Evolutionary conservation across 2,113 vertebrate genomes (phyloP).

Genomic region (Anarrhichthys ocellatus): DNA sequence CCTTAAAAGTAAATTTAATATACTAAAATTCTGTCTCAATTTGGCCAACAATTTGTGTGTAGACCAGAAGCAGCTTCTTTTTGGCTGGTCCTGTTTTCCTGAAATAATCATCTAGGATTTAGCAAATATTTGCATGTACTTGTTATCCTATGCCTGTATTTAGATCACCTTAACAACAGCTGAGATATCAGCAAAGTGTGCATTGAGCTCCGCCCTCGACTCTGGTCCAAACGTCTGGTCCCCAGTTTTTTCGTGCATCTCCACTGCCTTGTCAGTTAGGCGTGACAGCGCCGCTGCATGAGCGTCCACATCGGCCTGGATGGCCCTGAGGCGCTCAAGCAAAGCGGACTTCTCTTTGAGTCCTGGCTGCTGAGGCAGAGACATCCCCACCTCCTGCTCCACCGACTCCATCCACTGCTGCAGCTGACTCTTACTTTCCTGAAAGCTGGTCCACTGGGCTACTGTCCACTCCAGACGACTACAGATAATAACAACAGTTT

Average conservation of each 20-base stretch:
- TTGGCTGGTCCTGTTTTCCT: not conserved
- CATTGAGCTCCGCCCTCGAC: constrained; percentile 87
- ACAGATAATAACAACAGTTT: not conserved
- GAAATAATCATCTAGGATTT: not conserved
- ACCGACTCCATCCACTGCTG: constrained; percentile 94
- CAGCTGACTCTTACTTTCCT: constrained; percentile 89
- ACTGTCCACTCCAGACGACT: constrained; percentile 93
- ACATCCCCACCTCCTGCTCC: constrained; percentile 88
- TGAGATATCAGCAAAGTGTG: constrained; percentile 90
- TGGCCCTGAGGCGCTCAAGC: constrained; percentile 89
- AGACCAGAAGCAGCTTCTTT: not conserved
- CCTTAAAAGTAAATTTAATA: not conserved
- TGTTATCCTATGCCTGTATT: not conserved
- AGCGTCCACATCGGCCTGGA: constrained; percentile 90
- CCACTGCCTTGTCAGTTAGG: constrained; percentile 85
- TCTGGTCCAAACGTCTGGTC: constrained; percentile 87
- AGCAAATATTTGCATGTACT: not conserved
- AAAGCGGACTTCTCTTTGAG: constrained; percentile 92
- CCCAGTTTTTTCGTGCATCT: constrained; percentile 90
- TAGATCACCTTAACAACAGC: constrained; percentile 90
- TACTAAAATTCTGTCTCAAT: not conserved
- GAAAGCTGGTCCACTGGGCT: constrained; percentile 90
- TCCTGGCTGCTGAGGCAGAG: constrained; percentile 88
- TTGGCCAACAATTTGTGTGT: not conserved
- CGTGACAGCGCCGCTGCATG: constrained; percentile 82